Conservation (phyloP, 2,888 invertebrate species). For the Eledone cirrhosa region DNA sequence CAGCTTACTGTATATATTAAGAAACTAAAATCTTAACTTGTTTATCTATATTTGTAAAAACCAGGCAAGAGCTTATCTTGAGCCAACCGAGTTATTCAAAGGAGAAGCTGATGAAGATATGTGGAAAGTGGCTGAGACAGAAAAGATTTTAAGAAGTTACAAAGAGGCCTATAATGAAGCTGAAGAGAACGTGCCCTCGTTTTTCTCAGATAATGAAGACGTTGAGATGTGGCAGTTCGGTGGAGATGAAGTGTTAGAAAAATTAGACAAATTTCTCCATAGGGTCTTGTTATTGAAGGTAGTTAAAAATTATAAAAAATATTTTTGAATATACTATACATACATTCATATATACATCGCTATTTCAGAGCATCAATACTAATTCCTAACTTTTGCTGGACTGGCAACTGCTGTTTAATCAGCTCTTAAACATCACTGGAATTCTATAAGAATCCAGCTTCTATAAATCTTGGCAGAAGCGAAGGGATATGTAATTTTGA, state of each 20-base stretch:
- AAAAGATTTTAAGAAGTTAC: slow-evolving; percentile 45
- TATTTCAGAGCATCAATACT: too few species aligned
- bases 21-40: too few species aligned
- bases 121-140: slow-evolving; percentile 73
- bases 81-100: slow-evolving; percentile 89
- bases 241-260: slow-evolving; percentile 51
- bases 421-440: too few species aligned
- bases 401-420: too few species aligned
- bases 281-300: slow-evolving; percentile 49
- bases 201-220: slow-evolving; percentile 45
- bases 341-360: too few species aligned
- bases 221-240: slow-evolving; percentile 56
- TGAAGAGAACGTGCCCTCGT: slow-evolving; percentile 45
- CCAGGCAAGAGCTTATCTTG: slow-evolving; percentile 84
- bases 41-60: too few species aligned
- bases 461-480: too few species aligned
- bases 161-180: slow-evolving; percentile 45
- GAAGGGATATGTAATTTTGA: too few species aligned
- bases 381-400: too few species aligned
- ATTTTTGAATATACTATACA: too few species aligned
- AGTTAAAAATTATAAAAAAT: neutral
- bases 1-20: too few species aligned
- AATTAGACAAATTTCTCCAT: slow-evolving; percentile 50
- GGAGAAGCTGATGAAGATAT: slow-evolving; percentile 92
- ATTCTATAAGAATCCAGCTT: too few species aligned